These are phyloP conservation scores for Loriculus beryllinus DNA, from an alignment of 2,797 vertebrate species.

Conservation along the genomic window DNA sequence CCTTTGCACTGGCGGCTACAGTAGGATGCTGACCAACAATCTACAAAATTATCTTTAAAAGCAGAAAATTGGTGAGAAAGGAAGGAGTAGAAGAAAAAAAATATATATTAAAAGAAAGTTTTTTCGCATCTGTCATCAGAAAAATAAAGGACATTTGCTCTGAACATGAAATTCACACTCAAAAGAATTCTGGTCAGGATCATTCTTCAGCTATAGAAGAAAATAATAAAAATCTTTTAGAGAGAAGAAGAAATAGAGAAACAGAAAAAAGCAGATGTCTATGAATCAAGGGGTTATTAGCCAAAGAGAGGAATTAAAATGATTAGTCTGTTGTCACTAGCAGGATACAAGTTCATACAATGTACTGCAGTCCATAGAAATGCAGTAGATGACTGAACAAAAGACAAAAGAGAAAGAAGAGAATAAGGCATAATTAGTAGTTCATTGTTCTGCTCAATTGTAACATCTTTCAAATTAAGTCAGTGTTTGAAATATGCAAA, in stretches of 20 bases:
- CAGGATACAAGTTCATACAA: slow-evolving; percentile 4
- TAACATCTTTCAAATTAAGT: slow-evolving; percentile 41
- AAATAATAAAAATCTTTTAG: not conserved
- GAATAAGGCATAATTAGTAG: slow-evolving; percentile 35
- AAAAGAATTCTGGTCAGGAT: not conserved
- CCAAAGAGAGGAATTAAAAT: slow-evolving; percentile 45
- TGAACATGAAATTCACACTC: slow-evolving; percentile 1
- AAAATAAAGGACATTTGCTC: not conserved
- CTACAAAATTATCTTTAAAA: not conserved
- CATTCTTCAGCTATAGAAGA: not conserved
- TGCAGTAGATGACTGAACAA: slow-evolving; percentile 1
- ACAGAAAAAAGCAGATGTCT: slow-evolving; percentile 26
- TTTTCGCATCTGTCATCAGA: not conserved
- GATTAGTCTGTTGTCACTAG: slow-evolving; percentile 33
- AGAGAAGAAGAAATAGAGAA: not conserved
- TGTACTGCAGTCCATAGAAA: not conserved
- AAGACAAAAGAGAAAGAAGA: not conserved
- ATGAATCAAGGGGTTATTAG: slow-evolving; percentile 35
- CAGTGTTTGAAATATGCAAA: slow-evolving; percentile 52
- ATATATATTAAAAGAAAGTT: not conserved
- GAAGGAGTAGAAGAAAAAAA: not conserved
- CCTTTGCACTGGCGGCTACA: not conserved
- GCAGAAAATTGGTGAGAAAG: not conserved
- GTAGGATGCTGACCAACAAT: not conserved
- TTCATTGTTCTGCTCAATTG: slow-evolving; percentile 45